These are phyloP conservation scores for Sitodiplosis mosellana DNA, from an alignment of 1,140 invertebrate species.

Conservation along the genomic window DNA sequence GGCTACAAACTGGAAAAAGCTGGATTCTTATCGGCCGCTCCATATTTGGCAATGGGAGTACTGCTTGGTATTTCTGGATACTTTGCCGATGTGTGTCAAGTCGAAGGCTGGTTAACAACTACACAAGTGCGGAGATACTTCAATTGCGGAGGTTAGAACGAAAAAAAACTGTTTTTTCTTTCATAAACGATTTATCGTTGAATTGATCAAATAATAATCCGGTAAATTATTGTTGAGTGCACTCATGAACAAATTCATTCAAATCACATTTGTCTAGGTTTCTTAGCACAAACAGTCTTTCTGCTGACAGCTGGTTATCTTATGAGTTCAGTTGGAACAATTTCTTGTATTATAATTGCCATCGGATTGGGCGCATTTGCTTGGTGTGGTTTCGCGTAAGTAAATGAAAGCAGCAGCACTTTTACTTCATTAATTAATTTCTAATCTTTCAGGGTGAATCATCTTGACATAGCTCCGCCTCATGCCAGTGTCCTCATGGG, in stretches of 20 bases:
- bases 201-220: too few species aligned
- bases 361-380: slow-evolving; percentile 77
- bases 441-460: slow-evolving; percentile 49
- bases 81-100: slow-evolving; percentile 56
- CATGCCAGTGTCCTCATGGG: slow-evolving; percentile 72
- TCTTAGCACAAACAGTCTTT: slow-evolving; percentile 62
- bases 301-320: slow-evolving; percentile 60
- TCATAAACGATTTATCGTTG: too few species aligned
- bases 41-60: slow-evolving; percentile 71
- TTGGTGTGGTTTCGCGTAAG: slow-evolving; percentile 68
- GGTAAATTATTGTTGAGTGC: too few species aligned
- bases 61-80: slow-evolving; percentile 59
- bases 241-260: too few species aligned
- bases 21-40: slow-evolving; percentile 64
- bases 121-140: slow-evolving; percentile 57
- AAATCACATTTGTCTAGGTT: slow-evolving; percentile 33
- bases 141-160: slow-evolving; percentile 34
- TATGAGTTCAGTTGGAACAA: slow-evolving; percentile 38
- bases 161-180: too few species aligned
- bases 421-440: slow-evolving; percentile 1
- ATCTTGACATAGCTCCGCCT: slow-evolving; percentile 69
- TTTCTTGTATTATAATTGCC: slow-evolving; percentile 62
- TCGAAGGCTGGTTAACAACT: slow-evolving; percentile 40
- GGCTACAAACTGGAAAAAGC: slow-evolving; percentile 52
- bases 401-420: slow-evolving; percentile 2